Percentiles rank a stretch among this genome's conserved stretches.
Evolutionary conservation across 2,888 invertebrate genomes (phyloP).

Genomic region (Phorcus lineatus): DNA sequence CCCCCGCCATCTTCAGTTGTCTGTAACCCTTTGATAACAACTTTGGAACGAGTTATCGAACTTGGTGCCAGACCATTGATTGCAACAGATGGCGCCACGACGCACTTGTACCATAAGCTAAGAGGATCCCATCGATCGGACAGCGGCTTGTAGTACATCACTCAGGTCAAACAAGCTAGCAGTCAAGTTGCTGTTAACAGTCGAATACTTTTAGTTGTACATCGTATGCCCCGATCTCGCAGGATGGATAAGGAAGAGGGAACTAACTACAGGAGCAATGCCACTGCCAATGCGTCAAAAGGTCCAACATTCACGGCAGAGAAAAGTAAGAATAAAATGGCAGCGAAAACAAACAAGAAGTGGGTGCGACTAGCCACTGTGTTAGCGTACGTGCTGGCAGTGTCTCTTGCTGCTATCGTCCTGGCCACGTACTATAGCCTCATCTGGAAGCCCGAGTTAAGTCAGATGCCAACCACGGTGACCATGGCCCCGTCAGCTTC

Average conservation of each 20-base stretch:
- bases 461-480: constrained; percentile 44
- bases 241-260: constrained; percentile 60
- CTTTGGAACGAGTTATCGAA: neutral
- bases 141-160: too few species aligned
- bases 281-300: constrained; percentile 38
- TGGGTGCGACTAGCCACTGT: constrained; percentile 93
- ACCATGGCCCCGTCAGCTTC: neutral
- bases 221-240: neutral
- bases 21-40: too few species aligned
- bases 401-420: constrained; percentile 94
- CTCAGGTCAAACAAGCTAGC: too few species aligned
- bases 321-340: constrained; percentile 71
- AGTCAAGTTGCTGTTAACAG: too few species aligned
- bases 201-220: neutral
- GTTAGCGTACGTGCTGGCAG: constrained; percentile 93
- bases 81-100: neutral
- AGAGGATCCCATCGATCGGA: neutral
- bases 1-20: too few species aligned
- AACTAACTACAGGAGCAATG: constrained; percentile 47
- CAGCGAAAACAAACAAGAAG: constrained; percentile 81
- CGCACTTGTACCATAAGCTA: neutral
- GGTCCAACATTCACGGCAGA: constrained; percentile 62
- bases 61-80: neutral
- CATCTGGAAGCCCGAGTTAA: constrained; percentile 89
- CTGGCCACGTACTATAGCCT: constrained; percentile 95